Conservation (phyloP, 2,888 invertebrate species). For the Adelognathus sp. region DNA sequence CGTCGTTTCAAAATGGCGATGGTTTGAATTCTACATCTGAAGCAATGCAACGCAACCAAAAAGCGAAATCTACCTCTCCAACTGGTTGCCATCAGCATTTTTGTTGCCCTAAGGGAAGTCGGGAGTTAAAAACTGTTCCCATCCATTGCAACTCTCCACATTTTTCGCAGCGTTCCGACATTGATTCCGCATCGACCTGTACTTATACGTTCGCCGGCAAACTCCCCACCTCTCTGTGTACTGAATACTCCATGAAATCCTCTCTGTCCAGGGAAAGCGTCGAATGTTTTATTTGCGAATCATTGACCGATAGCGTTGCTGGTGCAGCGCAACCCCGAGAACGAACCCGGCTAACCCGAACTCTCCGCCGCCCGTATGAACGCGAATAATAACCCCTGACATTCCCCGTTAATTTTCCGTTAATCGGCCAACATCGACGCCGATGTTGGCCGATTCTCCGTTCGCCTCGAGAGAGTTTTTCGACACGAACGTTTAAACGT, state of each 20-base stretch:
- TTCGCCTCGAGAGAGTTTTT: not conserved
- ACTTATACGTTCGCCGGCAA: not conserved
- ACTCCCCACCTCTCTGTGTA: not conserved
- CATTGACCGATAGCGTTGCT: constrained; percentile 54
- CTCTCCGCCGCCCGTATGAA: constrained; percentile 3
- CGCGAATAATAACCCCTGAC: constrained; percentile 11
- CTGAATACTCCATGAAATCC: not conserved
- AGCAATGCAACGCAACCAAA: too few relatives aligned
- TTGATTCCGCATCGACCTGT: too few relatives aligned
- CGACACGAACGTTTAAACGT: not conserved
- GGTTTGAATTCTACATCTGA: too few relatives aligned
- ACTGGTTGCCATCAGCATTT: too few relatives aligned
- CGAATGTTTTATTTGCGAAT: constrained; percentile 56
- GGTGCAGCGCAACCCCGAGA: not conserved
- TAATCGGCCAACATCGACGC: too few relatives aligned
- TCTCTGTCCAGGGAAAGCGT: not conserved
- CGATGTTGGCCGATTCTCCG: not conserved
- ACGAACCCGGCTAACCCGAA: constrained; percentile 34
- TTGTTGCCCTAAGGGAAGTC: too few relatives aligned
- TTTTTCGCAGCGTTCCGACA: too few relatives aligned
- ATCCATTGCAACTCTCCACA: too few relatives aligned
- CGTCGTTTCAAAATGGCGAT: too few relatives aligned
- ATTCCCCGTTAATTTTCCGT: constrained; percentile 11
- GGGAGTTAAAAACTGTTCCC: too few relatives aligned
- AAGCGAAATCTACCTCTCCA: too few relatives aligned